Conservation (phyloP, 2,888 invertebrate species). For the Cerastoderma edule region DNA sequence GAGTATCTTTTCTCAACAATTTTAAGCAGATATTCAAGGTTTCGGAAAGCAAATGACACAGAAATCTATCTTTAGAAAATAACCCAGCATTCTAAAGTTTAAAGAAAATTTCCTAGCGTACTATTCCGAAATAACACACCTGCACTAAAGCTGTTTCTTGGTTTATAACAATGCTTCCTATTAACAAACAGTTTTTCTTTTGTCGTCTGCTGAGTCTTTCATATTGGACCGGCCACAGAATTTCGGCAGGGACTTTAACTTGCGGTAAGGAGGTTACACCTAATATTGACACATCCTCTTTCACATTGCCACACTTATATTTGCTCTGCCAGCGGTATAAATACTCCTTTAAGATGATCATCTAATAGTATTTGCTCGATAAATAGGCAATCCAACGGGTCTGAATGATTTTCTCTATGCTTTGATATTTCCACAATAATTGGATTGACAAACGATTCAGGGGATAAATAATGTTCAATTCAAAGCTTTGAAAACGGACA, state of each 20-base stretch:
- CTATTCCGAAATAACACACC: too few species aligned
- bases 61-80: too few species aligned
- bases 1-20: too few species aligned
- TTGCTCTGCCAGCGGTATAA: slow-evolving; percentile 12
- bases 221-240: too few species aligned
- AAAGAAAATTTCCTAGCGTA: too few species aligned
- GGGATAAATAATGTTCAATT: neutral
- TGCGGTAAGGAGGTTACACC: neutral
- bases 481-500: neutral
- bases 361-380: slow-evolving; percentile 44
- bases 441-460: slow-evolving; percentile 4
- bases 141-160: neutral
- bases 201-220: too few species aligned
- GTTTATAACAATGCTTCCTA: too few species aligned
- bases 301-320: neutral
- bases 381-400: slow-evolving; percentile 34
- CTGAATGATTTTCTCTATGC: slow-evolving; percentile 21
- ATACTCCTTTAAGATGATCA: slow-evolving; percentile 32
- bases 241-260: too few species aligned
- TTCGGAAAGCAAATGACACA: too few species aligned
- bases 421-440: slow-evolving; percentile 26
- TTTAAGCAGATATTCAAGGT: too few species aligned
- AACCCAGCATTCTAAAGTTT: too few species aligned
- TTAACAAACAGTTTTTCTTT: too few species aligned
- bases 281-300: neutral